These are phyloP conservation scores for Ovis canadensis DNA, from an alignment of 2,113 vertebrate species.

Conservation along the genomic window DNA sequence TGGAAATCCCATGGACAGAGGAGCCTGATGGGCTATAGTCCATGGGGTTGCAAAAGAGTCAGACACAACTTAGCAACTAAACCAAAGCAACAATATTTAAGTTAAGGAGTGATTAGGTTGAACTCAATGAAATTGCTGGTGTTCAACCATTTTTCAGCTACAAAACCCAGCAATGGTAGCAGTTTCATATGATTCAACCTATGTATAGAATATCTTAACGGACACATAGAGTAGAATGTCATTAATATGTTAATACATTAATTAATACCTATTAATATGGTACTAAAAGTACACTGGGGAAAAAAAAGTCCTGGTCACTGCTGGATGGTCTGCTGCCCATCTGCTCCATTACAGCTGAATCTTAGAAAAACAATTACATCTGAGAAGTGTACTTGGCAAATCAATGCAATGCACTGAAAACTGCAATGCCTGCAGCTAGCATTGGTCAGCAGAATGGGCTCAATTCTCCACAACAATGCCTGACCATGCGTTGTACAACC, in stretches of 20 bases:
- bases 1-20: not conserved
- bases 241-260: not conserved
- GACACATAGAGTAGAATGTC: not conserved
- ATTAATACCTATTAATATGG: not conserved
- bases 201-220: not conserved
- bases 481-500: not conserved
- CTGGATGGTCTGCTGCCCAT: not conserved
- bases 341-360: not conserved
- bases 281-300: not conserved
- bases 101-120: not conserved
- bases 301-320: not conserved
- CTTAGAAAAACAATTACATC: not conserved
- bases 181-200: not conserved
- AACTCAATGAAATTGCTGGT: not conserved
- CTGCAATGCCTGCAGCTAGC: not conserved
- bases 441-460: not conserved
- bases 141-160: not conserved
- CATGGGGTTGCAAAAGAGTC: not conserved
- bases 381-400: not conserved
- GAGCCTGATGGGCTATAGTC: not conserved
- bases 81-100: not conserved
- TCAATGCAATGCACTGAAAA: not conserved
- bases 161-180: not conserved
- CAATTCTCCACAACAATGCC: not conserved
- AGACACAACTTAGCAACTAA: not conserved